Evolutionary conservation across 2,797 vertebrate genomes (phyloP), one percentile per base, ranked within the genome.

Genomic region (Acanthurus tractus): DNA sequence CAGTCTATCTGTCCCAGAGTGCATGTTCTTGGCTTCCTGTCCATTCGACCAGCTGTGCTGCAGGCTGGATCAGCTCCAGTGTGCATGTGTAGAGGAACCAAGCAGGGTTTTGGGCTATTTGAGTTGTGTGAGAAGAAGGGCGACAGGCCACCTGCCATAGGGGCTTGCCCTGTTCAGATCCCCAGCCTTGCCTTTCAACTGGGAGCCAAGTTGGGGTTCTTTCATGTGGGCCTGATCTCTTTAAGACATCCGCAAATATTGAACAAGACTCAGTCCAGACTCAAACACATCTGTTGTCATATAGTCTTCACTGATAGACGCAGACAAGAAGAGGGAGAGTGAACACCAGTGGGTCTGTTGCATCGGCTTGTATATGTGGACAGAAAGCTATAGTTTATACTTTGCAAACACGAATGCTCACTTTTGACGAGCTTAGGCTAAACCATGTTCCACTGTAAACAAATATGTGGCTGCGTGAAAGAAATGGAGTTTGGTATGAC

Each of bases 271-370:
- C 64, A 81, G 89, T 88, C 92, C 92, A 92, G 86, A 90, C 90
- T 92, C 91, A 83, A 88, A 91, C 93, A 91, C 93, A 93, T 94
- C 93, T 94, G 93, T 88, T 93, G 89, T 93, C 90, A 86, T 89
- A 85, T 76, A 87, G 86, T 82, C 90, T 86, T 81, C 63, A 73
- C 70, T 77, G 79, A 79, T 78, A n/a, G 74, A 70, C 70, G 45
- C 76, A 81, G 67, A 78, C 71, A 63, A 68, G 54, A 63, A 64
- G 73, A 61, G 70, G 78, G 70, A 40, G 79, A 56, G 68, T 57
- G 76, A 78, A 89, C 81, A 85, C 84, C 78, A 74, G 77, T 77
- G 84, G 85, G 83, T 89, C 88, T 88, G 85, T 88, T 79, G 90
- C 83, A 57, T 86, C 89, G 89, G 87, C 80, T 67, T 81, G 76